Percentiles rank a stretch among this genome's conserved stretches.
These are phyloP conservation scores for Galaxea fascicularis DNA, from an alignment of 92 coral and sea anemone species.

Conservation along the genomic window DNA sequence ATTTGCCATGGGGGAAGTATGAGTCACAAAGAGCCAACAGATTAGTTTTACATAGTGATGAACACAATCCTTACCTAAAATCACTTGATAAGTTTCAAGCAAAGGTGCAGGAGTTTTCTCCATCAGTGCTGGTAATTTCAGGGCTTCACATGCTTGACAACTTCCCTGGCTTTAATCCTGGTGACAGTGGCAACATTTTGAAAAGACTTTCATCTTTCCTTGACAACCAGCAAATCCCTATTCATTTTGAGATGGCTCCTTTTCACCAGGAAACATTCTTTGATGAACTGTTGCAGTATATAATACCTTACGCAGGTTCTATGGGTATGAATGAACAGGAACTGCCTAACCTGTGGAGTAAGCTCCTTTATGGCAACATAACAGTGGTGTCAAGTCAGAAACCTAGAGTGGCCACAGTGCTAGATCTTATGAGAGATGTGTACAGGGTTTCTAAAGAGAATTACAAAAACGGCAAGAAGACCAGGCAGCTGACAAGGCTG, in stretches of 20 bases:
- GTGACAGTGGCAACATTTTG: constrained; percentile 68
- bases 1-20: constrained; percentile 81
- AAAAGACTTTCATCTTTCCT: constrained; percentile 71
- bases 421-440: constrained; percentile 87
- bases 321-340: constrained; percentile 98
- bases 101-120: constrained; percentile 61
- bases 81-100: constrained; percentile 66
- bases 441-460: constrained; percentile 66
- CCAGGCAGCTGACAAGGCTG: constrained; percentile 70
- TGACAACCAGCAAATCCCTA: constrained; percentile 61
- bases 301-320: constrained; percentile 87
- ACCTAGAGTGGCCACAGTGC: constrained; percentile 88
- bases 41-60: constrained; percentile 86
- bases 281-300: constrained; percentile 75
- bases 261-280: constrained; percentile 87
- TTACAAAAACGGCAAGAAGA: constrained; percentile 56
- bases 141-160: constrained; percentile 95
- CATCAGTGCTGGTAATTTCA: constrained; percentile 75
- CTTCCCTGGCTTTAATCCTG: constrained; percentile 76
- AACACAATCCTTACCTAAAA: constrained; percentile 82
- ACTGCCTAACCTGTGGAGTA: constrained; percentile 84
- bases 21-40: constrained; percentile 88
- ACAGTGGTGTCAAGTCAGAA: constrained; percentile 86
- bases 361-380: constrained; percentile 72
- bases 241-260: constrained; percentile 97